Evolutionary conservation across 2,888 invertebrate species (phyloP).

Genomic region (Lepidonotus clava): DNA sequence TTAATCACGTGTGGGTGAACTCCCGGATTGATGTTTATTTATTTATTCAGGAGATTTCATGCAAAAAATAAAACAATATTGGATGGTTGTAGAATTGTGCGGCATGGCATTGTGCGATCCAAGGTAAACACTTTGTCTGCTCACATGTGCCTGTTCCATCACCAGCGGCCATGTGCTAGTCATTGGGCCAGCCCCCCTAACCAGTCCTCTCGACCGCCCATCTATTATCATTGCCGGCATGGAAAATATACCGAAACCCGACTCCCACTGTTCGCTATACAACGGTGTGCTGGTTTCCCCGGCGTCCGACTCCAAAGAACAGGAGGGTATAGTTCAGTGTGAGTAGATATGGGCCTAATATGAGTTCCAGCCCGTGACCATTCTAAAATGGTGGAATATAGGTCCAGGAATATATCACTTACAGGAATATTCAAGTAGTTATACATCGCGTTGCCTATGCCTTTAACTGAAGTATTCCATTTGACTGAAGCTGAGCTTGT

Average conservation of each 20-base stretch:
- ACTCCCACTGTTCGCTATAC: not conserved
- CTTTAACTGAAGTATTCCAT: no score
- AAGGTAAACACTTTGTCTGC: not conserved
- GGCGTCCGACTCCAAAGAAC: no score
- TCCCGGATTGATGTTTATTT: not conserved
- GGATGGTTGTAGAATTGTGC: not conserved
- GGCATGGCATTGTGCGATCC: not conserved
- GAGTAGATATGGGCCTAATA: no score
- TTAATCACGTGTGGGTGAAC: not conserved
- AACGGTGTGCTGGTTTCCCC: not conserved
- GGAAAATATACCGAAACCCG: not conserved
- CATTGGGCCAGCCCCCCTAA: not conserved
- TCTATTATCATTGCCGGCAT: not conserved
- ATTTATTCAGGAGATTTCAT: no score
- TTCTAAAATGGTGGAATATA: no score
- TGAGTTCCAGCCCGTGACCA: no score
- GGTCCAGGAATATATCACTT: no score
- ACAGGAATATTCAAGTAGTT: no score
- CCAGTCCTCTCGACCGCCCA: not conserved
- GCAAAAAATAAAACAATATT: not conserved
- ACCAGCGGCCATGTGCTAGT: not conserved
- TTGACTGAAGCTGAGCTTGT: no score
- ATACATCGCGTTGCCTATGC: no score
- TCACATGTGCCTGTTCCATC: not conserved
- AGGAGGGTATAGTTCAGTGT: no score